Base-by-base conservation (phyloP, 2,888 invertebrate species). In the Synanthedon vespiformis region DNA sequence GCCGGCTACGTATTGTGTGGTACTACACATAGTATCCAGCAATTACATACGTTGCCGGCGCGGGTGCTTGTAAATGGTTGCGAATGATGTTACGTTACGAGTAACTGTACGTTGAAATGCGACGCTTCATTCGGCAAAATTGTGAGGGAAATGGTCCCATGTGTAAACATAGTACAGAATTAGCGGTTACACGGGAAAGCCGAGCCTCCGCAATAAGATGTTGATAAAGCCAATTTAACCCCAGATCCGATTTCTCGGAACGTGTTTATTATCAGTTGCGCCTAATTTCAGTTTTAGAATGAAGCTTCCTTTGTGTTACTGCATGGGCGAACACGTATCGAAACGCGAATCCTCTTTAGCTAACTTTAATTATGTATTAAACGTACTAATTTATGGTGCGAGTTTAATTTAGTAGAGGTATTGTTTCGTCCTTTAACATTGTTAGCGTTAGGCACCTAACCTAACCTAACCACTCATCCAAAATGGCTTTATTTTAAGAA, bases 141-240 rank as follows among this genome's bases (percentile, higher is more conserved):
- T 64, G 72, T n/a, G 16, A 59, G 72, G 67, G 68, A 68, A 69
- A 70, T 63, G 63, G 65, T 70, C 68, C 74, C 63, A 65, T 70
- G 69, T 74, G 67, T 70, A 71, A 68, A 74, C 74, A 73, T 65
- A 64, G 64, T 64, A 73, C 68, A 72, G 67, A 77, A 75, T 78
- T 79, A 77, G 74, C 64, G 74, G 75, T 77, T 67, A 66, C 61
- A 64, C 63, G 64, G 58, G 54, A 56, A 56, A 52, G 57, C 56
- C 55, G 54, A 53, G 57, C 63, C 61, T 56, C 59, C 58, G 60
- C 67, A 72, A 72, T 73, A 76, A 72, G 67, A 72, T 67, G 68
- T 67, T 70, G 70, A 72, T 72, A 73, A 72, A 73, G 67, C 67
- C 71, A 74, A 79, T 79, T 75, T 69, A 66, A 61, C 60, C 58